phyloP scores from a whole-genome alignment of 2,113 vertebrate species.

The Neomonachus schauinslandi region DNA sequence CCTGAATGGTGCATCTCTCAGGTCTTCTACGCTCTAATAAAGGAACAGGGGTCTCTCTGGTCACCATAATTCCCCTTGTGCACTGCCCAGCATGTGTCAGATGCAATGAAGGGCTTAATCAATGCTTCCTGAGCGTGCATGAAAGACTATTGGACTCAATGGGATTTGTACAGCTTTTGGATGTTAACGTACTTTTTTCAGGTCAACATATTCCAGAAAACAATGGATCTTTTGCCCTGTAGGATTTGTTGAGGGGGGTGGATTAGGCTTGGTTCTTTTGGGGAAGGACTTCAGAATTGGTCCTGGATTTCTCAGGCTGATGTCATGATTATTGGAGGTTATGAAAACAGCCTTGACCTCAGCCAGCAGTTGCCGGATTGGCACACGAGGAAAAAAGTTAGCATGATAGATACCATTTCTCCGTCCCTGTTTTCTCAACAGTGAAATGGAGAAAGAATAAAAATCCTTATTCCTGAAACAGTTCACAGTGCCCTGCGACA shows the following conservation, averaged over 20 bases:
- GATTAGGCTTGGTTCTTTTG: background rate
- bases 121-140: background rate
- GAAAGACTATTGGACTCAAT: background rate
- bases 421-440: background rate
- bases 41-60: background rate
- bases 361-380: background rate
- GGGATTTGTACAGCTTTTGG: background rate
- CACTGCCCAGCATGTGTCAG: background rate
- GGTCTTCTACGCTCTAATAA: background rate
- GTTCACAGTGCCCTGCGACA: background rate
- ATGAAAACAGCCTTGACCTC: background rate
- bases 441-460: background rate
- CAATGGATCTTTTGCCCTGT: background rate
- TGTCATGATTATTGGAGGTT: background rate
- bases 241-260: background rate
- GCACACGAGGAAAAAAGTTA: background rate
- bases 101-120: background rate
- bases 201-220: constrained; percentile 32
- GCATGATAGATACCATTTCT: background rate
- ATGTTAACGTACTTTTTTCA: background rate
- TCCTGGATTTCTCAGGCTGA: background rate
- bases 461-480: background rate
- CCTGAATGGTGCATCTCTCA: background rate
- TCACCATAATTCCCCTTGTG: background rate
- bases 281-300: background rate